Evolutionary conservation across 2,888 invertebrate species (phyloP).

Genomic region (Nowickia ferox): DNA sequence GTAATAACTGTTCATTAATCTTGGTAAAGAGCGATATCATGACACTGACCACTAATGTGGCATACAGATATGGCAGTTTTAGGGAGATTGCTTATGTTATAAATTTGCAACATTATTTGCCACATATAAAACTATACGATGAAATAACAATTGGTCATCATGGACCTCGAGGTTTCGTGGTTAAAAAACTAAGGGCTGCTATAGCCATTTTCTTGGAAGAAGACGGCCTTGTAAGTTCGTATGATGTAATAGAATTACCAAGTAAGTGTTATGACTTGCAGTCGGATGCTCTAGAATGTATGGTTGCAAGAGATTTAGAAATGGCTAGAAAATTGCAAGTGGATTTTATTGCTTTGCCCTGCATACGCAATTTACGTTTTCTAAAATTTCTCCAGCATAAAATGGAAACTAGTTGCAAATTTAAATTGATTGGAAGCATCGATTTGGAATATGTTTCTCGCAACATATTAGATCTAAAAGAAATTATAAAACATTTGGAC

Average conservation of each 20-base stretch:
- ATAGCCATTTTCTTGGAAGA: slow-evolving; percentile 77
- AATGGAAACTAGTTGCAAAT: slow-evolving; percentile 66
- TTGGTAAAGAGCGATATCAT: slow-evolving; percentile 77
- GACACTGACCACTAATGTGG: slow-evolving; percentile 78
- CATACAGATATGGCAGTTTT: slow-evolving; percentile 78
- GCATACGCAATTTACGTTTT: slow-evolving; percentile 76
- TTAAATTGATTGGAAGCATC: slow-evolving; percentile 78
- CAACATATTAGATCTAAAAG: slow-evolving; percentile 79
- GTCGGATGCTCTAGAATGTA: slow-evolving; percentile 68
- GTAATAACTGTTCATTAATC: slow-evolving; percentile 78
- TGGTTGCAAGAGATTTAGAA: slow-evolving; percentile 77
- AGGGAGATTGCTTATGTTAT: slow-evolving; percentile 79
- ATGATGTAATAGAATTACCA: slow-evolving; percentile 80
- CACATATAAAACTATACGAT: slow-evolving; percentile 76
- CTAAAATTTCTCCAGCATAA: slow-evolving; percentile 74
- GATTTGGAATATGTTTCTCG: slow-evolving; percentile 77
- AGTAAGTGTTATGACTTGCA: slow-evolving; percentile 76
- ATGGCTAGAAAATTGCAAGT: slow-evolving; percentile 75
- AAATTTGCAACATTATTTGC: slow-evolving; percentile 79
- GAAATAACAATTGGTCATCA: slow-evolving; percentile 70
- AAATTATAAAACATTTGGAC: slow-evolving; percentile 78
- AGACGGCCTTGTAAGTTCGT: slow-evolving; percentile 78
- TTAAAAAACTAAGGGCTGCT: slow-evolving; percentile 78
- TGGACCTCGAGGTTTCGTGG: slow-evolving; percentile 76
- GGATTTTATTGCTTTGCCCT: slow-evolving; percentile 78